Percentiles rank a stretch among this genome's conserved stretches.
Conservation (phyloP, 2,797 vertebrate species). For the Centropyge bicolor region DNA sequence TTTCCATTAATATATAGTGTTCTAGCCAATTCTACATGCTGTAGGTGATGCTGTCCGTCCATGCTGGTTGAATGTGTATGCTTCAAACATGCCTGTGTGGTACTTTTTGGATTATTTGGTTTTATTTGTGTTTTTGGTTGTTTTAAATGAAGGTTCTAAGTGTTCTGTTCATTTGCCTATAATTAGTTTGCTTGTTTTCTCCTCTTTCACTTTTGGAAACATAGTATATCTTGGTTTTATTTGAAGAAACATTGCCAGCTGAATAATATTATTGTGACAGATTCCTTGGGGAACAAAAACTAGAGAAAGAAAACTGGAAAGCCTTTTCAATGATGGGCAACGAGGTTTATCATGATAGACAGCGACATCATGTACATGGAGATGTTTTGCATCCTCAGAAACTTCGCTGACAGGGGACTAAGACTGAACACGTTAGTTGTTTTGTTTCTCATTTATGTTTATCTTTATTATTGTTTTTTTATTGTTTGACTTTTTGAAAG, state of each 20-base stretch:
- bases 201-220: constrained; percentile 51
- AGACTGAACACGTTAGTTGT: constrained; percentile 76
- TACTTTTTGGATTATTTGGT: constrained; percentile 76
- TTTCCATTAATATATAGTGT: constrained; percentile 67
- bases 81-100: constrained; percentile 71
- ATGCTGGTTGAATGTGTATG: constrained; percentile 73
- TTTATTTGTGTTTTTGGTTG: constrained; percentile 80
- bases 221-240: constrained; percentile 39
- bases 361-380: constrained; percentile 20
- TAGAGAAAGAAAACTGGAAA: constrained; percentile 51
- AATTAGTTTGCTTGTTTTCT: constrained; percentile 66
- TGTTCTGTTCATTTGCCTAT: constrained; percentile 85
- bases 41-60: constrained; percentile 76
- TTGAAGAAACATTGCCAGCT: constrained; percentile 51
- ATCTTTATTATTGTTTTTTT: constrained; percentile 65
- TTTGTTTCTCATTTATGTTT: constrained; percentile 57
- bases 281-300: constrained; percentile 47
- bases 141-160: constrained; percentile 81
- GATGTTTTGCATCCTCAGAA: constrained; percentile 54
- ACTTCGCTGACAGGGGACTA: constrained; percentile 53
- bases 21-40: constrained; percentile 64
- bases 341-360: constrained; percentile 27
- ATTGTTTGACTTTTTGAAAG: constrained; percentile 62
- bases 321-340: constrained; percentile 22
- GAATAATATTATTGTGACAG: constrained; percentile 50